A percentile compares a stretch with the other conserved stretches of the same genome.
Conservation (phyloP, 2,113 vertebrate species). For the Mesitornis unicolor region DNA sequence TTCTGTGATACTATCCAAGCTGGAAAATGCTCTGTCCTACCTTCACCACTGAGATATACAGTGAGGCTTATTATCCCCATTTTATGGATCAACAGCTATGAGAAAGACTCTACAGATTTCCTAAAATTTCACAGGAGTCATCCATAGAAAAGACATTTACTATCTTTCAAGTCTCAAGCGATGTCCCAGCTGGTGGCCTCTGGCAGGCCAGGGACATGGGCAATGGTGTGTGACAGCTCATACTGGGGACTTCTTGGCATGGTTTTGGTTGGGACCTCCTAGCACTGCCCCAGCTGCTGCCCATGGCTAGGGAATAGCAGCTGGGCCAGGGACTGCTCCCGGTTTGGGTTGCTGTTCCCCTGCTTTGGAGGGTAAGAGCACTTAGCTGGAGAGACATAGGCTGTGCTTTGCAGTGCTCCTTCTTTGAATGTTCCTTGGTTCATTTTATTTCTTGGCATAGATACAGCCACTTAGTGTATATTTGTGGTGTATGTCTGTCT, state of each 20-base stretch:
- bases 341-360: not conserved
- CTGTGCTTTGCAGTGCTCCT: not conserved
- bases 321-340: not conserved
- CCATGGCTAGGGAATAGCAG: not conserved
- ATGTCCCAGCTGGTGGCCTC: not conserved
- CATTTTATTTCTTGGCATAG: not conserved
- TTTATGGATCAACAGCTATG: not conserved
- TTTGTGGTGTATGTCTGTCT: not conserved
- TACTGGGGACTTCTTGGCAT: not conserved
- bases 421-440: not conserved
- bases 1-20: not conserved
- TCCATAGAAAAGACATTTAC: not conserved
- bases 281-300: not conserved
- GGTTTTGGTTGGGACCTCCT: not conserved
- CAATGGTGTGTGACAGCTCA: not conserved
- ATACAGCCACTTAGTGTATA: not conserved
- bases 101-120: not conserved
- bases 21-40: not conserved
- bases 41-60: not conserved
- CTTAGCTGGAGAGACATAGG: not conserved
- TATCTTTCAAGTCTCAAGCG: not conserved
- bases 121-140: not conserved
- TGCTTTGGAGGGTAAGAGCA: not conserved
- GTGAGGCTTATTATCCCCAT: not conserved
- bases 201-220: not conserved